Conservation (phyloP, 2,797 vertebrate genomes). For the Argya squamiceps region DNA sequence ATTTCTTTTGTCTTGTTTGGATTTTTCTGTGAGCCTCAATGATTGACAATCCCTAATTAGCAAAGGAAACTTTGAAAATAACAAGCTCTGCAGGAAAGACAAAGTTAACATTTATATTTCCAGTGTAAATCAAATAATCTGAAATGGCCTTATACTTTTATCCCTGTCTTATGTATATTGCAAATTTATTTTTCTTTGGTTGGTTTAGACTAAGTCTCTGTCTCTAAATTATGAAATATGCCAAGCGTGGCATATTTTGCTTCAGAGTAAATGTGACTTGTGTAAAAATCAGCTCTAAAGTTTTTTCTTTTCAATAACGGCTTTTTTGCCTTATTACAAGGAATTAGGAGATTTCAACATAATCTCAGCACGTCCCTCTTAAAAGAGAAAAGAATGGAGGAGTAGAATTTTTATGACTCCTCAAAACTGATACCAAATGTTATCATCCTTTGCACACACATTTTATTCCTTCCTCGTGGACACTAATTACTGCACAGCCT, state of each 20-base stretch:
- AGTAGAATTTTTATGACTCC: not conserved
- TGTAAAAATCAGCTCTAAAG: not conserved
- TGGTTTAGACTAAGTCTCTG: not conserved
- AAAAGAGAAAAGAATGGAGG: not conserved
- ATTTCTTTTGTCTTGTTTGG: not conserved
- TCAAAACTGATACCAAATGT: not conserved
- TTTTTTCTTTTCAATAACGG: not conserved
- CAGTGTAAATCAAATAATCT: not conserved
- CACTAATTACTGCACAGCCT: not conserved
- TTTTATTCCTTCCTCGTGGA: not conserved
- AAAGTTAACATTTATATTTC: not conserved
- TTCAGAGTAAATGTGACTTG: not conserved
- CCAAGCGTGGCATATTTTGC: not conserved
- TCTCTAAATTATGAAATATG: not conserved
- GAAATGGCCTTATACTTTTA: not conserved
- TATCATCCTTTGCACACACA: not conserved
- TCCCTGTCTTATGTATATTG: not conserved
- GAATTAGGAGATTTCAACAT: not conserved
- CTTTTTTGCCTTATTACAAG: not conserved
- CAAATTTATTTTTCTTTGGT: not conserved
- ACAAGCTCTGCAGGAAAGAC: not conserved
- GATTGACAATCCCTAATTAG: slow-evolving; percentile 19
- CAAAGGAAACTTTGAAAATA: not conserved
- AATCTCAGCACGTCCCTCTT: not conserved
- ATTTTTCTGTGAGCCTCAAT: not conserved